Base-by-base conservation (phyloP, 2,888 invertebrate genomes). In the Ferdinandea cuprea region DNA sequence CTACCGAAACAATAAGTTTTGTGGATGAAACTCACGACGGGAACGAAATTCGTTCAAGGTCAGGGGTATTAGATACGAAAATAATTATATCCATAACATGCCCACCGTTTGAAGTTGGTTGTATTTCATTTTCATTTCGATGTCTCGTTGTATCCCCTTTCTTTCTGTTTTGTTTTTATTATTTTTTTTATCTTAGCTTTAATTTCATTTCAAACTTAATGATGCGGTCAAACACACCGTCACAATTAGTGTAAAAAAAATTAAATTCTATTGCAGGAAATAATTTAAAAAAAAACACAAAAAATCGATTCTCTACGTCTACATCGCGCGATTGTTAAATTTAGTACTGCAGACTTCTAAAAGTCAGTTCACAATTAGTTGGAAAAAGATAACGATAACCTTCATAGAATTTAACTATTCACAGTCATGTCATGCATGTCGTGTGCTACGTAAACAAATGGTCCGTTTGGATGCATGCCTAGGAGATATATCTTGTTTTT, bases 1-100 rank as follows among this genome's bases (percentile, higher is more conserved):
- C 6, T 32, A 50, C 66, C 59, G 61, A 73, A 56, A 76, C 80
- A 76, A 76, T 65, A 44, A 32, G 50, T 78, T 44, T 52, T 61
- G 42, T 72, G 59, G n/a, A 56, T 71, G 71, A 78, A 73, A 68
- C 56, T 78, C 63, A 63, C 61, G 63, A 83, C 68, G 83, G 44
- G 68, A 83, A 77, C 50, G 68, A 83, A 83, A 83, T 83, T 83
- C 83, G 83, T 83, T 78, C 83, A 83, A 83, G 78, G 83, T 83
- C 83, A 83, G 83, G 81, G 78, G 78, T 83, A 83, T 83, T 83
- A 83, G 78, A 78, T 68, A 78, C 78, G 40, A 83, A 83, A 68
- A 83, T 73, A 83, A 78, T 83, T 78, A 77, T 68, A 72, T 50
- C 58, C 42, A 63, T 46, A 72, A 65, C 65, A 65, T 58, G 50